Conservation (phyloP, 2,797 vertebrate genomes). For the Peromyscus attwateri region DNA sequence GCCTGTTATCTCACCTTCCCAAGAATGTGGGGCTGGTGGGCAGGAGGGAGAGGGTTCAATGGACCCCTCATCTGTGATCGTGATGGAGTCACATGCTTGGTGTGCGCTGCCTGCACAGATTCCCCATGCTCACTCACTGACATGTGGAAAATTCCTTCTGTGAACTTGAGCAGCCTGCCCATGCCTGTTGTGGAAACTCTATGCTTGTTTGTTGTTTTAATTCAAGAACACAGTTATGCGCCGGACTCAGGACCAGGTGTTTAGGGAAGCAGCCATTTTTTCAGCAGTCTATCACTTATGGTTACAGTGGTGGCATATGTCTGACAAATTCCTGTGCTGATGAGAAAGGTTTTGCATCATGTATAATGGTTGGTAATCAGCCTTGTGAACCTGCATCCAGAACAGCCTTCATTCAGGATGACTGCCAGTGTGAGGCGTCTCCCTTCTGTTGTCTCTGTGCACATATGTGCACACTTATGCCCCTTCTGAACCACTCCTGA, state of each 20-base stretch:
- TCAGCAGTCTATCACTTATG: slow-evolving; percentile 57
- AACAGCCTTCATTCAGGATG: neutral
- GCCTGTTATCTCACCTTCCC: neutral
- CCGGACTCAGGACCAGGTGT: neutral
- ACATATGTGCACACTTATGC: neutral
- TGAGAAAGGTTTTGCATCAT: neutral
- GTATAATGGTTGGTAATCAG: neutral
- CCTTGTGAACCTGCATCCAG: neutral
- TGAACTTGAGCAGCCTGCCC: neutral
- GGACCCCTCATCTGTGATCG: neutral
- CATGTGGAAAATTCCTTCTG: neutral
- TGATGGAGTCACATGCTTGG: neutral
- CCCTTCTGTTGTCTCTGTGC: neutral
- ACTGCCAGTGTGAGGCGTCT: neutral
- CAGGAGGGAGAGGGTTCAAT: neutral
- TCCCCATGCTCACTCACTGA: too few relatives aligned
- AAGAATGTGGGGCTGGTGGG: neutral
- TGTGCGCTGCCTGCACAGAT: neutral
- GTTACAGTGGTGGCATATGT: slow-evolving; percentile 37
- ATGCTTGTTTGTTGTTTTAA: slow-evolving; percentile 25
- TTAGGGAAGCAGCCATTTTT: slow-evolving; percentile 43
- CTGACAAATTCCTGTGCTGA: slow-evolving; percentile 62
- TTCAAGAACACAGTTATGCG: slow-evolving; percentile 48
- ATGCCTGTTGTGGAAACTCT: neutral
- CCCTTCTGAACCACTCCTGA: neutral